Evolutionary conservation across 2,797 vertebrate species (phyloP).

Genomic region (Chloroceryle amazona): DNA sequence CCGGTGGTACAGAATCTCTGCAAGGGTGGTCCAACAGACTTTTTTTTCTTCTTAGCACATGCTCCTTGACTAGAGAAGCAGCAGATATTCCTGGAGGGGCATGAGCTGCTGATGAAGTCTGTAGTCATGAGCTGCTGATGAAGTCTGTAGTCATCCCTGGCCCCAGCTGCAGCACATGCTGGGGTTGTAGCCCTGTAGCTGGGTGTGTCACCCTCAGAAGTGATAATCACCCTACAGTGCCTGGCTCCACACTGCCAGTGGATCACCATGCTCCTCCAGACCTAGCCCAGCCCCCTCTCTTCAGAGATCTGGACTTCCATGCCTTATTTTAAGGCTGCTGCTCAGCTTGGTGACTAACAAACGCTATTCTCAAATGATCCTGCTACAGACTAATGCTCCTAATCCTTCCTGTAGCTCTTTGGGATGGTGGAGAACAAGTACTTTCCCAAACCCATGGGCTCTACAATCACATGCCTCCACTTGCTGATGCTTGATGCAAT

Average conservation of each 20-base stretch:
- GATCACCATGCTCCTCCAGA: background rate
- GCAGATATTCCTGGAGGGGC: background rate
- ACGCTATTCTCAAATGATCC: background rate
- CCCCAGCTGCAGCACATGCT: background rate
- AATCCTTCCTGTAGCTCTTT: background rate
- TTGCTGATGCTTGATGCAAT: background rate
- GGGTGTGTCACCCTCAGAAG: background rate
- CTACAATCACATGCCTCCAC: background rate
- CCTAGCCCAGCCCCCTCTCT: background rate
- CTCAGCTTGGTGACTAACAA: background rate
- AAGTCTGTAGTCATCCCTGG: rapidly evolving
- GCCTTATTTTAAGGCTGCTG: background rate
- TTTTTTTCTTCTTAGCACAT: background rate
- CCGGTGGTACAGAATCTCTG: background rate
- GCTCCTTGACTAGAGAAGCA: background rate
- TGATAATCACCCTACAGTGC: background rate
- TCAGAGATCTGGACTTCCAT: background rate
- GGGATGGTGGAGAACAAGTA: background rate
- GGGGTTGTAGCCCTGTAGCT: background rate
- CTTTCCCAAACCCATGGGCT: background rate
- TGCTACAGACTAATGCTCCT: background rate
- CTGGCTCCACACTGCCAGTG: background rate
- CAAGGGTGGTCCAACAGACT: background rate
- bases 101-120: background rate
- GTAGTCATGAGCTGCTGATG: rapidly evolving